Evolutionary conservation across 2,888 invertebrate species (phyloP), one percentile per base, ranked within the genome.

Genomic region (Folsomia manolachei): DNA sequence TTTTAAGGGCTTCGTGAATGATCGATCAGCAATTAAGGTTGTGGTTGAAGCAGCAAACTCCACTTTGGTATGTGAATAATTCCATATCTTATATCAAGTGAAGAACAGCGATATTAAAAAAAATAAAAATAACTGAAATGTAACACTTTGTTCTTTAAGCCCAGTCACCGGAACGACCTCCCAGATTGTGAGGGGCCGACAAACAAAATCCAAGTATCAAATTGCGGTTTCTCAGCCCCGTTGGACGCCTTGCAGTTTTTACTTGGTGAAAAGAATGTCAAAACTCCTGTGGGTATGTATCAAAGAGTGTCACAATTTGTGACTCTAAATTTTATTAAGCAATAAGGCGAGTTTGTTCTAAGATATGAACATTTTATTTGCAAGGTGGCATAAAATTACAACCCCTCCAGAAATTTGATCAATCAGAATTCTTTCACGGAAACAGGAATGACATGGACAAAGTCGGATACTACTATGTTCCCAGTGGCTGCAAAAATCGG

Each of bases 381-480:
- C n/a, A 14, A 60, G 70, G 39, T n/a, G 14, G 19, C 25, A 23
- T 66, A 1, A 14, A 2, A 19, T 18, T 79, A 4, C 68, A 78
- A 25, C 73, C 76, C 14, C 39, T 79, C 9, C 39, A 67, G 24
- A 53, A 39, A 1, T 79, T 79, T 62, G 74, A 78, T 51, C 79
- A 79, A 70, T 69, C 72, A 0, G 75, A 78, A 53, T 78, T 77
- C 68, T 71, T 75, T 11, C 63, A 71, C 19, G 26, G 21, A 23
- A 14, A n/a, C 18, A 66, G 63, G 1, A 60, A 71, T 56, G 67
- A 73, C 18, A 78, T 79, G 79, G 78, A 77, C 61, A 18, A 19
- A 23, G 63, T 73, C 1, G 79, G 79, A 11, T 78, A 61, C 51
- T 14, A 75, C 1, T 79, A 79, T 26, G 53, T 79, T 27, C 79